Evolutionary conservation across 2,888 invertebrate genomes (phyloP), one percentile per base, ranked within the genome.

Genomic region (Scaptomyza cyrtandrae): DNA sequence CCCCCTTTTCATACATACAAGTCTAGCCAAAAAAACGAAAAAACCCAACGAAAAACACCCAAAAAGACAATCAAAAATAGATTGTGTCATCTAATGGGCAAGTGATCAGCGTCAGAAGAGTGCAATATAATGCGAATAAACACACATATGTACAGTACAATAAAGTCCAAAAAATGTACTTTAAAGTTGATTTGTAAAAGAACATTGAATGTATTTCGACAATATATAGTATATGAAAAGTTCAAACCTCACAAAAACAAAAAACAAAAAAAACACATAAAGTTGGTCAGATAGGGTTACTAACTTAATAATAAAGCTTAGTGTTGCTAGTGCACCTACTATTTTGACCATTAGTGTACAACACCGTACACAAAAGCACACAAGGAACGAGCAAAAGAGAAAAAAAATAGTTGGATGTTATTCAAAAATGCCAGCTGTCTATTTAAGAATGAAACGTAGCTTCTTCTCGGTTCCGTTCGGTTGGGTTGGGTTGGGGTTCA

Each of bases 11-110:
- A 49, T 33, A 49, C 31, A 33, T 41, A 16, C 35, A 35, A 35
- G 54, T 50, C 63, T 53, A 48, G 44, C 55, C 56, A 62, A 70
- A 56, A 29, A 11, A 69, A 61, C 50, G 65, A 85, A 85, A 81
- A 10, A 1, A 4, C 31, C 14, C 41, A 43, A 69, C 64, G 50
- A 69, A 82, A 85, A 81, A 10, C 2, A 3, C 33, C 14, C 44
- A 43, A 55, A 55, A 60, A 63, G 67, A 71, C 67, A 75, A 75
- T 78, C 78, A 57, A 78, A 83, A 83, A 82, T 86, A 82, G 87
- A 82, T 67, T 80, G 68, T 75, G 61, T 61, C 87, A 86, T 75
- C 75, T 72, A 85, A 75, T 55, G 66, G 75, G 54, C 75, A 63
- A 71, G 72, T 84, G 85, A 82, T 80, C 78, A 31, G 9, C 52